These are phyloP conservation scores for Procavia capensis DNA, from an alignment of 2,113 vertebrate genomes.

Conservation along the genomic window DNA sequence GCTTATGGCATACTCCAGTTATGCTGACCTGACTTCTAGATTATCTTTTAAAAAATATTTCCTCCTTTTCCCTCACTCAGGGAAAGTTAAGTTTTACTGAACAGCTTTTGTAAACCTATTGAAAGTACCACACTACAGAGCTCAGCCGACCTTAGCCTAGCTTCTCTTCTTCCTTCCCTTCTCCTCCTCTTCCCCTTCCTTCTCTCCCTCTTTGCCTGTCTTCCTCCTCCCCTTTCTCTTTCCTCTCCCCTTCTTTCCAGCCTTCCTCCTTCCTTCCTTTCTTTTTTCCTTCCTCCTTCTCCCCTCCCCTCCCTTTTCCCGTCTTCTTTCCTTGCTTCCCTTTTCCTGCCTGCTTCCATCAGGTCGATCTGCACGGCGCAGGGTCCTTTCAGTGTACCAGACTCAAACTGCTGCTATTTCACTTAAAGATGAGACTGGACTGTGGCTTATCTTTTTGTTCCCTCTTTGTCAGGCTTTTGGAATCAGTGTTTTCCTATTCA, in stretches of 20 bases:
- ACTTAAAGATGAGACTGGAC: fast-evolving
- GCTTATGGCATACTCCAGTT: no score
- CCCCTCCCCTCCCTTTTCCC: no score
- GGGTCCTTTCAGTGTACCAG: fast-evolving
- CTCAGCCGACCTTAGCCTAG: no score
- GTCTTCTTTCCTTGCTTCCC: fast-evolving
- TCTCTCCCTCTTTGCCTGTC: no score
- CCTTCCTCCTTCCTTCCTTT: no score
- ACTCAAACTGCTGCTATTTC: fast-evolving
- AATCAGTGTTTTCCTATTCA: background rate
- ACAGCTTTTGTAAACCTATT: background rate
- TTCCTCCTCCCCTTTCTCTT: no score
- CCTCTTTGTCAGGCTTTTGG: background rate
- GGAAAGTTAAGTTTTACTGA: background rate
- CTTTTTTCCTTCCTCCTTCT: no score
- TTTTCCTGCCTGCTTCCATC: fast-evolving
- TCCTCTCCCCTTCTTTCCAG: no score
- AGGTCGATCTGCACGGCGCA: background rate
- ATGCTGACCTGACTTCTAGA: no score
- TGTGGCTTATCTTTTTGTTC: fast-evolving
- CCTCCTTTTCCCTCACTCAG: background rate
- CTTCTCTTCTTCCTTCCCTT: no score
- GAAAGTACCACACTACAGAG: no score
- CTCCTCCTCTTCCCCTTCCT: no score
- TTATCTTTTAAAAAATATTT: background rate